Evolutionary conservation across 1,140 invertebrate genomes (phyloP).

Genomic region (Hylyphantes graminicola): DNA sequence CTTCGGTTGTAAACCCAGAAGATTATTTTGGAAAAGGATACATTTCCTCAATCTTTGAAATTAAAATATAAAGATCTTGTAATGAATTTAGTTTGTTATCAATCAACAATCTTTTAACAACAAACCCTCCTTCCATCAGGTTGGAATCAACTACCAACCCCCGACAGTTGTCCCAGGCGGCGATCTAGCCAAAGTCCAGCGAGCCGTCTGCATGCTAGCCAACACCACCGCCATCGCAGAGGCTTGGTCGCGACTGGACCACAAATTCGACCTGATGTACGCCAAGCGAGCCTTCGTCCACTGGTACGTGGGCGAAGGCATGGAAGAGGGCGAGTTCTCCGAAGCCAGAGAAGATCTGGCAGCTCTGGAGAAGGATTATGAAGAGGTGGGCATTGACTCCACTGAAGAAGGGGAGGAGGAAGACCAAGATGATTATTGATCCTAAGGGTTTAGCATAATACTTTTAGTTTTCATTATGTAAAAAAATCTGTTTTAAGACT

Average conservation of each 20-base stretch:
- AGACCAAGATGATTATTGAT: conserved; percentile 67
- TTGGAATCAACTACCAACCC: conserved; percentile 69
- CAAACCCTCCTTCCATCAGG: conserved; percentile 62
- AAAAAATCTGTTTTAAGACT: too few relatives aligned
- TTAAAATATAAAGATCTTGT: too few relatives aligned
- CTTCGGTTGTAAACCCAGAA: too few relatives aligned
- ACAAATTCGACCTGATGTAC: conserved; percentile 81
- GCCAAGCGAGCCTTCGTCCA: conserved; percentile 85
- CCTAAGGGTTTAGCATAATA: not conserved
- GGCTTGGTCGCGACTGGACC: conserved; percentile 79
- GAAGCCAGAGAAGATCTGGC: conserved; percentile 89
- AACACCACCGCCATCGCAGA: conserved; percentile 81
- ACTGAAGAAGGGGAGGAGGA: conserved; percentile 71
- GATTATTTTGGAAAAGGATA: too few relatives aligned
- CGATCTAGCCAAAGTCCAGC: conserved; percentile 72
- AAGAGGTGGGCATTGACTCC: conserved; percentile 80
- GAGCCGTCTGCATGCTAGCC: conserved; percentile 78
- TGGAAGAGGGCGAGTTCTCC: conserved; percentile 87
- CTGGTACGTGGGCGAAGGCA: conserved; percentile 87
- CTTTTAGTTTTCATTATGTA: too few relatives aligned
- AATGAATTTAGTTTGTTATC: too few relatives aligned
- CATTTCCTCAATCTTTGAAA: too few relatives aligned
- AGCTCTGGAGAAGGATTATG: conserved; percentile 86
- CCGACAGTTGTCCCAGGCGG: conserved; percentile 75
- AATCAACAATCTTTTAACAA: too few relatives aligned